Conservation (phyloP, 2,113 vertebrate genomes). For the Grus americana region DNA sequence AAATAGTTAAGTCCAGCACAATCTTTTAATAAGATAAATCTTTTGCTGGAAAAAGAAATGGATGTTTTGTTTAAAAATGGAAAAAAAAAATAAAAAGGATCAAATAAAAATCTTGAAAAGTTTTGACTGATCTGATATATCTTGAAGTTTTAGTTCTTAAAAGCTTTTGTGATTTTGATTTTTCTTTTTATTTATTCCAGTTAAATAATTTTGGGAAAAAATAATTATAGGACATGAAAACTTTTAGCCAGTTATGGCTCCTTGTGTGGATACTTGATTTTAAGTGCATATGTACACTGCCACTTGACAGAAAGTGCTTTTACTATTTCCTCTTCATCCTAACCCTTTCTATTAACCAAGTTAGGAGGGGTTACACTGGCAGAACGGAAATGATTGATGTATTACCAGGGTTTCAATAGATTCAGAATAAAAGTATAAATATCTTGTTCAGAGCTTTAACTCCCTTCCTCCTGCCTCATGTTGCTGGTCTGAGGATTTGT, state of each 20-base stretch:
- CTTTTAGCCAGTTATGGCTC: not conserved
- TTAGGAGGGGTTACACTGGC: not conserved
- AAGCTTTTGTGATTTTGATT: not conserved
- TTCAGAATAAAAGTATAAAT: not conserved
- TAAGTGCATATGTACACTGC: not conserved
- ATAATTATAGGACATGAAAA: not conserved
- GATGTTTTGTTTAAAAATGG: not conserved
- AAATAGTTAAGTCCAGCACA: not conserved
- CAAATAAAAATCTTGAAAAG: not conserved
- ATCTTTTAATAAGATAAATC: not conserved
- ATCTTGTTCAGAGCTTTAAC: not conserved
- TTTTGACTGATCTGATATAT: not conserved
- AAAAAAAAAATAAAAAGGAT: not conserved
- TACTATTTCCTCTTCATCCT: not conserved
- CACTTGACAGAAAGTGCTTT: not conserved
- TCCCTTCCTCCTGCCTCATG: not conserved
- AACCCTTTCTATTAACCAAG: not conserved
- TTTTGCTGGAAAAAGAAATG: not conserved
- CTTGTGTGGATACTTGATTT: not conserved
- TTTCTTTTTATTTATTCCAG: not conserved
- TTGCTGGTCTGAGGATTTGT: not conserved
- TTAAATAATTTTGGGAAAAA: not conserved
- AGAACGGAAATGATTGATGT: not conserved
- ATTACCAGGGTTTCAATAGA: not conserved
- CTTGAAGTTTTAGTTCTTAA: not conserved